Base-by-base conservation (phyloP, 2,797 vertebrate species). In the Brachymystax lenok region DNA sequence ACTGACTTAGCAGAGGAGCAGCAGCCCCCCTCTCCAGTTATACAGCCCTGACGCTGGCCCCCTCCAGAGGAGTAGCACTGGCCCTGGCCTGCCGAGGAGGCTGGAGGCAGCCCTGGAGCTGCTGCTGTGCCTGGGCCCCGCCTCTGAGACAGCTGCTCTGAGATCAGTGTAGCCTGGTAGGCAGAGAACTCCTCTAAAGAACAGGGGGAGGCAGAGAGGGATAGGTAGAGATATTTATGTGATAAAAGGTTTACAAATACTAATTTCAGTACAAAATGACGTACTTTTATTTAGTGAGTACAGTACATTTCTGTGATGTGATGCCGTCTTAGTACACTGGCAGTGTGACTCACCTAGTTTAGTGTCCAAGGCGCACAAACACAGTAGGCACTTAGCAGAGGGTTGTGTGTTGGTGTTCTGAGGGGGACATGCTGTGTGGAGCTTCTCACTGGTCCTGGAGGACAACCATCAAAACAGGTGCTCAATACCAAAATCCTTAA, bases 361-460 rank as follows among this genome's bases (percentile, higher is more conserved):
- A 0, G 92, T 92, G 63, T 98, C 96, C 83, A 98, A 81, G 1
- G 80, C 3, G 0, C 96, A 98, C 35, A 95, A 69, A 68, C 97
- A 99, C 27, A 99, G 92, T 30, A 98, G 93, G 84, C 98, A 99
- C 27, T 84, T 83, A 35, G 77, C 84, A n/a, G 88, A 17, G 0
- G 52, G 40, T 4, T 88, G 83, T 0, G 79, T 3, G 0, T 63
- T 63, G 13, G 82, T 66, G 5, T 70, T 72, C 0, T 77, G 52
- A 0, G 90, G 82, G 56, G 85, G 79, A 0, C 87, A 86, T 0
- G 84, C 88, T 0, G 93, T 92, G 81, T 95, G 94, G 77, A 98
- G 93, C 90, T 99, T 99, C 92, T 98, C 98, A 0, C 98, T 95
- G 0, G 97, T 99, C 91, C 98, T 99, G 51, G 19, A 74, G 10